A percentile compares a stretch with the other conserved stretches of the same genome.
Evolutionary conservation across 2,888 invertebrate genomes (phyloP).

Genomic region (Aleiodes testaceus): DNA sequence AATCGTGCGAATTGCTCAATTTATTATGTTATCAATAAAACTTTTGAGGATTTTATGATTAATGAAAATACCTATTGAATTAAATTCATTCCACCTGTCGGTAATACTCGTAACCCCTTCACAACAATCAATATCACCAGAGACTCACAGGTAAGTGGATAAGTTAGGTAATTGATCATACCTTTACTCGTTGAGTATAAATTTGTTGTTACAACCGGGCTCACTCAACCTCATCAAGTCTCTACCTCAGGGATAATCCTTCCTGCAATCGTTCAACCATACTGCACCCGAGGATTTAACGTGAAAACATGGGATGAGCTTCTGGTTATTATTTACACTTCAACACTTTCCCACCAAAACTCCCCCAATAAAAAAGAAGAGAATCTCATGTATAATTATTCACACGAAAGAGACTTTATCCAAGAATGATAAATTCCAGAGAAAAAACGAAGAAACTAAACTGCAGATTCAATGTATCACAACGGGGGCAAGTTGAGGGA

Average conservation of each 20-base stretch:
- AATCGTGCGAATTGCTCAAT: conserved; percentile 36
- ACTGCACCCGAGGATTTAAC: conserved; percentile 48
- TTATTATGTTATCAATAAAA: neutral
- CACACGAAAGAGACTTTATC: no score
- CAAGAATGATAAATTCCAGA: neutral
- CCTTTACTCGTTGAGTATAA: conserved; percentile 27
- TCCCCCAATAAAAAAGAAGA: neutral
- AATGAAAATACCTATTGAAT: neutral
- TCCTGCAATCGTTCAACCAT: conserved; percentile 35
- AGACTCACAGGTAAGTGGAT: conserved; percentile 59
- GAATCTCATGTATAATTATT: no score
- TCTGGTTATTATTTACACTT: conserved; percentile 57
- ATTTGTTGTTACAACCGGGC: conserved; percentile 29
- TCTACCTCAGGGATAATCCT: conserved; percentile 53
- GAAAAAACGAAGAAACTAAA: neutral
- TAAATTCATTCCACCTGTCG: conserved; percentile 63
- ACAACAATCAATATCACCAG: conserved; percentile 63
- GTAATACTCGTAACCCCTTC: conserved; percentile 52
- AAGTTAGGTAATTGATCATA: conserved; percentile 50
- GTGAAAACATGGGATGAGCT: conserved; percentile 62
- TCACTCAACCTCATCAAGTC: conserved; percentile 23
- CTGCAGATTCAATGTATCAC: conserved; percentile 20
- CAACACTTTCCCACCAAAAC: conserved; percentile 54
- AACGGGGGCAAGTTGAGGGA: conserved; percentile 30
- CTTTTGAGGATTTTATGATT: neutral